Evolutionary conservation across 2,888 invertebrate species (phyloP), one percentile per base, ranked within the genome.

Genomic region (Melipona beecheii): DNA sequence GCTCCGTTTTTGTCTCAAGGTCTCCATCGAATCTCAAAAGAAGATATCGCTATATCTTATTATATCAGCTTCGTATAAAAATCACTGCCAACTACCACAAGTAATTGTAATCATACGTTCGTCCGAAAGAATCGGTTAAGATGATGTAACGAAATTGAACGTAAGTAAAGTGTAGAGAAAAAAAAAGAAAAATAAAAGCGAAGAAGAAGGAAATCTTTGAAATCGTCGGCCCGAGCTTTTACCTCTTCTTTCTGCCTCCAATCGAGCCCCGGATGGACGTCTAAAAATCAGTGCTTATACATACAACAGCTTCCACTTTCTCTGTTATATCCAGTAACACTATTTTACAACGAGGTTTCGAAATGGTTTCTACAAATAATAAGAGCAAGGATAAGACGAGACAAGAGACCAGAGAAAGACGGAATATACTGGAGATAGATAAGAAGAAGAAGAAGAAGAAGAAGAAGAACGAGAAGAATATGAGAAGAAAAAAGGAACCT

Each of bases 301-400:
- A 52, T 65, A 70, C 43, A 43, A 73, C 80, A 49, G 43, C 69
- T 70, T 65, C 69, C 76, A 66, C 66, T 24, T n/a, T 76, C 68
- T 75, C 19, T 68, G 54, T 50, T 69, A 58, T 56, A 58, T 56
- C 66, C 24, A 27, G 70, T 66, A 71, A 71, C 62, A 66, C 72
- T 78, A 83, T 78, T 68, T 64, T 83, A 75, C 83, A 83, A 58
- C 72, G 52, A 58, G 60, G 27, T 65, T 54, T 70, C 81, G 64
- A 43, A 60, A 24, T 49, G 27, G 27, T 52, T 36, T 78, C 43
- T 66, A 56, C 60, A 56, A 21, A 31, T n/a, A 62, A 24, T 54
- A 52, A 50, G 11, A 43, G 43, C 9, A 5, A 56, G 62, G 27
- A n/a, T 6, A 17, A 43, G n/a, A 43, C 36, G 31, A 36, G 19